phyloP scores from a whole-genome alignment of 1,140 invertebrate genomes.

The Listronotus oregonensis region DNA sequence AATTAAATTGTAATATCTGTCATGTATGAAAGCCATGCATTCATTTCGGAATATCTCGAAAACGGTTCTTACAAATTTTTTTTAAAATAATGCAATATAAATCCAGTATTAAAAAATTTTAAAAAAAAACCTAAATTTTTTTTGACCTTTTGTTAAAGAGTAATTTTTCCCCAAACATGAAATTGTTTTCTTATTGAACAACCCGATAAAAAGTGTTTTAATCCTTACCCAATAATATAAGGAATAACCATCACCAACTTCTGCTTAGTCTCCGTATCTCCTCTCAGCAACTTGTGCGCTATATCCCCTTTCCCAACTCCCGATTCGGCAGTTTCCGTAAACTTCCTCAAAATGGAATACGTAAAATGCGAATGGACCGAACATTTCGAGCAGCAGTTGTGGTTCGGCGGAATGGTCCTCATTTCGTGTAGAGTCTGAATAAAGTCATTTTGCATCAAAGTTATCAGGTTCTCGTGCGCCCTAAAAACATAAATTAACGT shows the following conservation, averaged over 20 bases:
- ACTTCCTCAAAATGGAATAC: constrained; percentile 54
- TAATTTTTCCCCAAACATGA: too few relatives aligned
- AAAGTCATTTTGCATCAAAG: constrained; percentile 49
- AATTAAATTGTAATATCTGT: too few relatives aligned
- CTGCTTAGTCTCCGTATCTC: constrained; percentile 57
- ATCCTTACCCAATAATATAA: constrained; percentile 60
- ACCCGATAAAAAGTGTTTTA: too few relatives aligned
- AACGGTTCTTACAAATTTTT: too few relatives aligned
- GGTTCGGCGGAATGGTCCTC: constrained; percentile 34
- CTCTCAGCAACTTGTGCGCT: constrained; percentile 58
- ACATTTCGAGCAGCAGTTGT: constrained; percentile 42
- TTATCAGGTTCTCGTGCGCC: constrained; percentile 45
- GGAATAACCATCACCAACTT: constrained; percentile 59
- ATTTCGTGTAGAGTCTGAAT: constrained; percentile 45
- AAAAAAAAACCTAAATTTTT: too few relatives aligned
- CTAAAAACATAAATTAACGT: constrained; percentile 31
- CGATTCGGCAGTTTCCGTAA: constrained; percentile 59
- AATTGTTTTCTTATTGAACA: too few relatives aligned
- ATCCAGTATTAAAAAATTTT: too few relatives aligned
- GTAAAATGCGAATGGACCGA: constrained; percentile 54
- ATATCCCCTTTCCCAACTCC: constrained; percentile 63
- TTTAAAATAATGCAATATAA: too few relatives aligned
- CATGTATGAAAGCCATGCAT: too few relatives aligned
- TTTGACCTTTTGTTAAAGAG: too few relatives aligned
- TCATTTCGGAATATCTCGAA: too few relatives aligned